Base-by-base conservation (phyloP, 2,888 invertebrate species). In the Acleris holmiana region DNA sequence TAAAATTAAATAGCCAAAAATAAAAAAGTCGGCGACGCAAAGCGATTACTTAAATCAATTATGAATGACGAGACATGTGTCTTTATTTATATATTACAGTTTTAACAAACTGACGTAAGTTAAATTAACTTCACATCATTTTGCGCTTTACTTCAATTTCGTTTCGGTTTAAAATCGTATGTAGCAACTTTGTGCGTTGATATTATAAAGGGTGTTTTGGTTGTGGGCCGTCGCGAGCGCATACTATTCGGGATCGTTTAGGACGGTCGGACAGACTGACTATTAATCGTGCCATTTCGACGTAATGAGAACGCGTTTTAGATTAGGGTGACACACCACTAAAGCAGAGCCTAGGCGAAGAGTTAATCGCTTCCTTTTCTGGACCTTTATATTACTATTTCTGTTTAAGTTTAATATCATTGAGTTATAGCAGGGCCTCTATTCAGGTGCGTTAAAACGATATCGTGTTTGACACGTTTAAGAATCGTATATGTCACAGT, bases 271-370 rank as follows among this genome's bases (percentile, higher is more conserved):
- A 64, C 65, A 57, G 63, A 63, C 59, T 58, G 49, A 60, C 46
- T 55, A 65, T 57, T 68, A 70, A 70, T 70, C 67, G 68, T 54
- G 65, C 68, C 67, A 66, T 68, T 61, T 66, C 54, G 60, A 55
- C 67, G 65, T 70, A 70, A 70, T 70, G 68, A 70, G 68, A 58
- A 13, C 54, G 50, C 44, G 46, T 54, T 58, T 63, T 54, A 59
- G 41, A 41, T 64, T 49, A 63, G 40, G 63, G 10, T 57, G 47
- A 18, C 18, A 58, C 40, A 23, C 41, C 58, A 64, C 40, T 58
- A 41, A 17, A 44, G 44, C 17, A 44, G 13, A 35, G 13, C 35
- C 8, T 13, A 10, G 13, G 29, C 1, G 7, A 35, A 2, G 35
- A 10, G 7, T 8, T 25, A 35, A 10, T 3, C 13, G 35, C 35